Percentiles rank a stretch among this genome's conserved stretches.
phyloP scores from a whole-genome alignment of 2,113 vertebrate genomes.

The Tyto alba region DNA sequence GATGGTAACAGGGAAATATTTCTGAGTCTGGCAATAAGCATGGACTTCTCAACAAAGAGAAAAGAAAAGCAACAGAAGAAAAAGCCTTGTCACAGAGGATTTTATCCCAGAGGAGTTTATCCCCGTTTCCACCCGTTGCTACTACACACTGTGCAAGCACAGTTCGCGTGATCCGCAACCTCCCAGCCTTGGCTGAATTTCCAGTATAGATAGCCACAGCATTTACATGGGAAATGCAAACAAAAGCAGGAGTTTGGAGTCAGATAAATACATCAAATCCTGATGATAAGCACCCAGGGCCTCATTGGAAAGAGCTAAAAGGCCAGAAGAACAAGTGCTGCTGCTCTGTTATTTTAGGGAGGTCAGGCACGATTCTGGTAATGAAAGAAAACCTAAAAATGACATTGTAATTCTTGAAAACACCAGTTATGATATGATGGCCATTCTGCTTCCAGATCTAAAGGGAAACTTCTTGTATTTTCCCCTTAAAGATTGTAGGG shows the following conservation, averaged over 20 bases:
- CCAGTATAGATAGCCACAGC: neutral
- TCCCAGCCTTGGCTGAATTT: neutral
- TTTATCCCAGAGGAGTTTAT: neutral
- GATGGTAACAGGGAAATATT: neutral
- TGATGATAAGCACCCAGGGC: neutral
- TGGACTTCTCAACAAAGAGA: neutral
- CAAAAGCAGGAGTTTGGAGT: neutral
- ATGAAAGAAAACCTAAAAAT: neutral
- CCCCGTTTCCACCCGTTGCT: neutral
- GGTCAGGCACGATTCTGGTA: neutral
- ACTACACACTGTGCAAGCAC: neutral
- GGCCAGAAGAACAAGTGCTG: neutral
- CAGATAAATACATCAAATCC: neutral
- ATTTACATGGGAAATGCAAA: neutral
- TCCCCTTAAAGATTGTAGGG: neutral
- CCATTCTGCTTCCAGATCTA: neutral
- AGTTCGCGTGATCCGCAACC: neutral
- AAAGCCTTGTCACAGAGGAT: neutral
- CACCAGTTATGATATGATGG: neutral
- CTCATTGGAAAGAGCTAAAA: neutral
- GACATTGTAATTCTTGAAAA: neutral
- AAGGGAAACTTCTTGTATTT: neutral
- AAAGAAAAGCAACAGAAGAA: neutral
- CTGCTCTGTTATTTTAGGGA: neutral
- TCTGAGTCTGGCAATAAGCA: neutral